These are phyloP conservation scores for Nylanderia fulva DNA, from an alignment of 1,140 invertebrate species.

Conservation along the genomic window DNA sequence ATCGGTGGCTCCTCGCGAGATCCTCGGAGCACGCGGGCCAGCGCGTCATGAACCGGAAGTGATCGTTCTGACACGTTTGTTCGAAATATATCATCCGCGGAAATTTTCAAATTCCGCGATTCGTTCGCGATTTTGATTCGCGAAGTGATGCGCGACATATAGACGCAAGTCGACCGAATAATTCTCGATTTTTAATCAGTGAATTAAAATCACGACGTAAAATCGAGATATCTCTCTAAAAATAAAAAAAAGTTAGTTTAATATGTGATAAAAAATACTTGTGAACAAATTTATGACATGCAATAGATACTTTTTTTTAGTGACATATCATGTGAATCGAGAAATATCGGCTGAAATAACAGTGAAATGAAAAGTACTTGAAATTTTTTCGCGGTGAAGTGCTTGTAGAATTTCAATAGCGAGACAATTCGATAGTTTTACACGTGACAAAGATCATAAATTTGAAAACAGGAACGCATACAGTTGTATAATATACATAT, in stretches of 20 bases:
- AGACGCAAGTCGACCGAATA: neutral
- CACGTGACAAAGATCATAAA: neutral
- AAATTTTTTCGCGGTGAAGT: conserved; percentile 1
- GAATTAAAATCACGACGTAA: neutral
- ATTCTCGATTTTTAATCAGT: neutral
- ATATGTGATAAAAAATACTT: neutral
- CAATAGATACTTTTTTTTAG: neutral
- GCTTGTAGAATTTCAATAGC: neutral
- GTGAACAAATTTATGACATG: neutral
- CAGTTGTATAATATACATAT: neutral
- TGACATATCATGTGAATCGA: neutral
- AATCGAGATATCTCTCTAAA: neutral
- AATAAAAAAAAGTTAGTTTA: neutral
- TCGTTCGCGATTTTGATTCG: neutral
- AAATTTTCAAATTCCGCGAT: neutral
- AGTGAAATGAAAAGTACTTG: neutral
- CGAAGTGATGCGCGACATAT: neutral
- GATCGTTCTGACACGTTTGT: neutral
- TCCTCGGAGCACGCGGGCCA: neutral
- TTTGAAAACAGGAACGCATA: neutral
- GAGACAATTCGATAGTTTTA: neutral
- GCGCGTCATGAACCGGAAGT: conserved; percentile 5
- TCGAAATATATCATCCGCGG: neutral
- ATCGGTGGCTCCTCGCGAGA: conserved; percentile 22
- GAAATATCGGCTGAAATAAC: neutral